Conservation (phyloP, 2,113 vertebrate genomes). For the Trogon surrucura region DNA sequence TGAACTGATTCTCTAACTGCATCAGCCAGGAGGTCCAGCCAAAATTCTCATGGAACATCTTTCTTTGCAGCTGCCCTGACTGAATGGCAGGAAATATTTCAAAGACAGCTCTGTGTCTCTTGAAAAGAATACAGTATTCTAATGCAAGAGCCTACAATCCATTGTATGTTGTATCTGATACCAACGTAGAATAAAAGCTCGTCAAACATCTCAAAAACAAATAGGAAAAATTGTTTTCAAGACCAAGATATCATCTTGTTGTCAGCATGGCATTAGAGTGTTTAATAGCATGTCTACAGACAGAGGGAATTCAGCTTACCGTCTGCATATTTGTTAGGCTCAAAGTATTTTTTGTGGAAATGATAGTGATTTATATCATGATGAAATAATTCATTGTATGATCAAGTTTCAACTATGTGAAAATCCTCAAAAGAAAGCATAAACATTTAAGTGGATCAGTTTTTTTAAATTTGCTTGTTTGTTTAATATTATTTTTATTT, state of each 20-base stretch:
- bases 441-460: not conserved
- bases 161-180: not conserved
- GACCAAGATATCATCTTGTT: not conserved
- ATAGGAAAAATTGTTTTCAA: not conserved
- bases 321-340: not conserved
- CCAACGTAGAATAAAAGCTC: not conserved
- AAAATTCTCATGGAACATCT: not conserved
- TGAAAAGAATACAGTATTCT: not conserved
- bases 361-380: not conserved
- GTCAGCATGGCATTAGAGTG: not conserved
- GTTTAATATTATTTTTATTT: rapidly evolving
- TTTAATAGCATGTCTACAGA: not conserved
- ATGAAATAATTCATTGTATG: not conserved
- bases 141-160: not conserved
- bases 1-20: not conserved
- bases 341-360: not conserved
- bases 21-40: not conserved
- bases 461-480: not conserved
- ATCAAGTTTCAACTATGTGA: not conserved
- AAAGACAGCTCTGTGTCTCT: not conserved
- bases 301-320: not conserved
- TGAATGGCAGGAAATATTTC: not conserved
- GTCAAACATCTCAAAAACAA: not conserved
- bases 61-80: not conserved
- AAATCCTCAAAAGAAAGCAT: not conserved